Evolutionary conservation across 2,113 vertebrate genomes (phyloP).

Genomic region (Enhydra lutris): DNA sequence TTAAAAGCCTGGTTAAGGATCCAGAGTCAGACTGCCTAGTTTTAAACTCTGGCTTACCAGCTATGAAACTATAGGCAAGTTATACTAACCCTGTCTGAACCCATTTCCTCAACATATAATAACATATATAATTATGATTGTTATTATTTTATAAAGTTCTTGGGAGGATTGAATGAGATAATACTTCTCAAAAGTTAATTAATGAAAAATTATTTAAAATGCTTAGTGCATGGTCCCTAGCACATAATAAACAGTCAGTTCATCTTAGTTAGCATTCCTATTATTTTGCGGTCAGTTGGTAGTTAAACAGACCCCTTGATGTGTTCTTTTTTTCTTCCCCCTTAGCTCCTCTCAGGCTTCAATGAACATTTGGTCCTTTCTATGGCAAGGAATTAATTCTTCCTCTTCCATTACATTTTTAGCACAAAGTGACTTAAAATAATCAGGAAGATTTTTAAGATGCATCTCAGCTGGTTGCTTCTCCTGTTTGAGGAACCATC

Average conservation of each 20-base stretch:
- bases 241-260: not conserved
- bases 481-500: not conserved
- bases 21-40: not conserved
- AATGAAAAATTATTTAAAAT: not conserved
- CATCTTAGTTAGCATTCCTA: not conserved
- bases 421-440: constrained; percentile 19
- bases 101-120: not conserved
- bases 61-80: not conserved
- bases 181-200: not conserved
- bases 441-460: constrained; percentile 24
- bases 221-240: not conserved
- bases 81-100: not conserved
- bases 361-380: constrained; percentile 24
- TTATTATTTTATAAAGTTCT: not conserved
- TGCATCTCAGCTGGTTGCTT: not conserved
- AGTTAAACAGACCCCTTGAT: not conserved
- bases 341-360: not conserved
- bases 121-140: not conserved
- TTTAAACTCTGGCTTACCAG: not conserved
- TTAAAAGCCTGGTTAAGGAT: not conserved
- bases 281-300: not conserved
- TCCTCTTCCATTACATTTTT: constrained; percentile 2
- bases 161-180: not conserved
- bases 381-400: constrained; percentile 21
- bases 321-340: not conserved